A percentile compares a stretch with the other conserved stretches of the same genome.
Conservation (phyloP, 2,888 invertebrate genomes). For the Schizaphis graminum region DNA sequence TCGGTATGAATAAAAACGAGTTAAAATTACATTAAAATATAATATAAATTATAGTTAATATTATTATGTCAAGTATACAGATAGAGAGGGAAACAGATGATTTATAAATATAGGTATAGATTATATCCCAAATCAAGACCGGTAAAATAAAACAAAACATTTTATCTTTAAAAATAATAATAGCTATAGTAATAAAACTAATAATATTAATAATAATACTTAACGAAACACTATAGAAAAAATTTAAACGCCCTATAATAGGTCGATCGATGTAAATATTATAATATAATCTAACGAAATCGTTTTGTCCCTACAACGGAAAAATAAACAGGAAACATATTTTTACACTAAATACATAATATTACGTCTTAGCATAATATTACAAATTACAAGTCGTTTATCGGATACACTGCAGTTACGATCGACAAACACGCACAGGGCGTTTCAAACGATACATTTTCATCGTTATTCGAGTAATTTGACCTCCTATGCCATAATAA, state of each 20-base stretch:
- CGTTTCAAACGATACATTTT: background rate
- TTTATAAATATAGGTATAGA: background rate
- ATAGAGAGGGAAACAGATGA: background rate
- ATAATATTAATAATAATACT: background rate
- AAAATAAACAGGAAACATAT: background rate
- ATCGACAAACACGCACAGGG: background rate
- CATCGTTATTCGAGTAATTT: background rate
- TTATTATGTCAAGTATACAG: background rate
- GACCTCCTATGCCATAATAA: background rate
- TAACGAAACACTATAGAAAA: background rate
- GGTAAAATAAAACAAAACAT: background rate
- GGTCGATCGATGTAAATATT: background rate
- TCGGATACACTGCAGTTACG: background rate
- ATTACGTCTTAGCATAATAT: background rate
- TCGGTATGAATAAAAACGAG: slow-evolving; percentile 76
- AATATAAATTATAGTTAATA: background rate
- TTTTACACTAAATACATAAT: background rate
- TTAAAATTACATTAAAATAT: background rate
- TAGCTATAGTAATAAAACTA: background rate
- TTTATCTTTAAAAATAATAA: background rate
- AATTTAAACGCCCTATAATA: background rate
- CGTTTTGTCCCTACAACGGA: background rate
- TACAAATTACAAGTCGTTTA: background rate
- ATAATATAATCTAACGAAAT: background rate
- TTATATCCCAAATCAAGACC: background rate